A percentile compares a stretch with the other conserved stretches of the same genome.
Evolutionary conservation across 2,888 invertebrate genomes (phyloP).

Genomic region (Peribatodes rhomboidaria): DNA sequence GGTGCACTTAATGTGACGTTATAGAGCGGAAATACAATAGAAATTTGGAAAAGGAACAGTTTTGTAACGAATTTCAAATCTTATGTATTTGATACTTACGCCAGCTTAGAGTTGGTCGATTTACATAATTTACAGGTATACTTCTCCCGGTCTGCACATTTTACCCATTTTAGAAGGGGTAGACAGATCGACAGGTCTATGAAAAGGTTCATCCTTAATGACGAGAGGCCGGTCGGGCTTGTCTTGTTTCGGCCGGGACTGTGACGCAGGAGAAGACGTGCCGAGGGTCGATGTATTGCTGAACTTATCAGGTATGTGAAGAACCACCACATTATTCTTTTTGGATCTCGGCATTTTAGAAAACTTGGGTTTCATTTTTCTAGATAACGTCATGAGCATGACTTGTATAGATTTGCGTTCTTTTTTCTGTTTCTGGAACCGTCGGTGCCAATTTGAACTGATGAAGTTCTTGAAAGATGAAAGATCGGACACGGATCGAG

Average conservation of each 20-base stretch:
- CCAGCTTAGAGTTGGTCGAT: background rate
- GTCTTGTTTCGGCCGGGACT: constrained; percentile 26
- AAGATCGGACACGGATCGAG: constrained; percentile 55
- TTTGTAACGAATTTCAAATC: no score
- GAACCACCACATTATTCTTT: constrained; percentile 57
- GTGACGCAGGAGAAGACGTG: constrained; percentile 37
- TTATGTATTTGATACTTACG: background rate
- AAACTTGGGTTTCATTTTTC: constrained; percentile 56
- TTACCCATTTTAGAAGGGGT: constrained; percentile 47
- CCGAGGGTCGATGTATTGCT: constrained; percentile 49
- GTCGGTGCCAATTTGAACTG: constrained; percentile 48
- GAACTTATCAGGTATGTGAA: constrained; percentile 53
- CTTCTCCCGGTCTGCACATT: constrained; percentile 66
- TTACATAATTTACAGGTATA: constrained; percentile 4
- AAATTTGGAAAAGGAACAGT: no score
- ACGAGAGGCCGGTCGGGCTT: constrained; percentile 54
- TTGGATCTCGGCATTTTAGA: constrained; percentile 46
- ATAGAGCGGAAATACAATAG: no score
- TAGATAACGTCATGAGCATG: constrained; percentile 54
- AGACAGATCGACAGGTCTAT: constrained; percentile 21
- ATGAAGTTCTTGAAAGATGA: constrained; percentile 53
- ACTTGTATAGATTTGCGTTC: constrained; percentile 51
- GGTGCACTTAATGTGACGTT: no score
- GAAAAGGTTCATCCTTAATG: constrained; percentile 54
- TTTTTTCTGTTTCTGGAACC: constrained; percentile 38